phyloP scores from a whole-genome alignment of 1,140 invertebrate species.

The Caligus rogercresseyi region DNA sequence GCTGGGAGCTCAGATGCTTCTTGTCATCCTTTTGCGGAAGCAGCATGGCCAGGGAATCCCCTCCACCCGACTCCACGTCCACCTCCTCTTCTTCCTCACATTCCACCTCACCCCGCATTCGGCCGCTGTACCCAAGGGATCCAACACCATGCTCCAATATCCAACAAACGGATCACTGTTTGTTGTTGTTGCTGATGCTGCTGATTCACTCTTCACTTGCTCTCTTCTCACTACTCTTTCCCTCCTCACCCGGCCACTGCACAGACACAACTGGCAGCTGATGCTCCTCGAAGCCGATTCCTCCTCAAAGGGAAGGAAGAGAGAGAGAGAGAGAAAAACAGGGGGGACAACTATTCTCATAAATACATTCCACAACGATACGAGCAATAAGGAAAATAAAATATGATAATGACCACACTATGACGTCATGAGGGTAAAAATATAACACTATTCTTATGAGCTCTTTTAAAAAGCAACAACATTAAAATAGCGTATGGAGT shows the following conservation, averaged over 20 bases:
- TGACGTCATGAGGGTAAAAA: no score
- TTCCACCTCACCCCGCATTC: neutral
- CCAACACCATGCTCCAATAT: neutral
- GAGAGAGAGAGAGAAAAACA: no score
- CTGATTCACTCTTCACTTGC: neutral
- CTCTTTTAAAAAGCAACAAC: no score
- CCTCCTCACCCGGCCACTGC: neutral
- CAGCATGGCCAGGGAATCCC: neutral
- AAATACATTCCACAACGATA: no score
- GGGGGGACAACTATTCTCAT: no score
- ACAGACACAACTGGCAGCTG: neutral
- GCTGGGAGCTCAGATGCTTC: neutral
- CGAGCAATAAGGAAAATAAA: no score
- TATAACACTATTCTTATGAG: no score
- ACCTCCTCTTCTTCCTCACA: neutral
- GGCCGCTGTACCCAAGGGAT: neutral
- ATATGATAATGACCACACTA: no score
- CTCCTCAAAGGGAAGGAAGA: no score
- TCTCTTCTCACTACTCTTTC: neutral
- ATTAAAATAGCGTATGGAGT: no score
- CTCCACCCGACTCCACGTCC: neutral
- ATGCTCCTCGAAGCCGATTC: neutral
- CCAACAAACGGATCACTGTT: no score
- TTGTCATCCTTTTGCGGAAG: neutral
- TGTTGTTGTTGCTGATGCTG: no score